A percentile compares a stretch with the other conserved stretches of the same genome.
Conservation (phyloP, 2,113 vertebrate species). For the Oenanthe oenanthe region DNA sequence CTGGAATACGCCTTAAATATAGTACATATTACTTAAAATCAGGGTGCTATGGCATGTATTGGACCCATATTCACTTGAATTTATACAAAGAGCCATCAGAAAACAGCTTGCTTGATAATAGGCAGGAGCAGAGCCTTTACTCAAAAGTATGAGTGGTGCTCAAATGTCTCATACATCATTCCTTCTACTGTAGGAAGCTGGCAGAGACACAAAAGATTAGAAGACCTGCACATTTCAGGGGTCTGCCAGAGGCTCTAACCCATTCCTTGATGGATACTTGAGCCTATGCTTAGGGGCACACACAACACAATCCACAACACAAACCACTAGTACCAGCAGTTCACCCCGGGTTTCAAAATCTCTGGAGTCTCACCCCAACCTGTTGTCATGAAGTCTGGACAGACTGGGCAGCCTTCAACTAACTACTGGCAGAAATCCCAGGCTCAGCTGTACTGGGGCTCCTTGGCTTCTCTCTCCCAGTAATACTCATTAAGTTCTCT, state of each 20-base stretch:
- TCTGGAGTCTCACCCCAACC: not conserved
- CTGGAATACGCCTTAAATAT: not conserved
- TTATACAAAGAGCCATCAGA: not conserved
- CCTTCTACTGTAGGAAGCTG: not conserved
- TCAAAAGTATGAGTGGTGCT: not conserved
- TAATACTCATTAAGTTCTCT: conserved; percentile 4
- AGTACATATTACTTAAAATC: not conserved
- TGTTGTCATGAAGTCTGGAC: not conserved
- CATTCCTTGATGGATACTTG: not conserved
- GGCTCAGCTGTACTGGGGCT: not conserved
- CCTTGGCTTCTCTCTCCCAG: not conserved
- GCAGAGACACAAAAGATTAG: not conserved
- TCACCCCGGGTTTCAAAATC: not conserved
- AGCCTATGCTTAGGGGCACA: not conserved
- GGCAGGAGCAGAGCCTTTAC: not conserved
- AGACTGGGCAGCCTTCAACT: not conserved
- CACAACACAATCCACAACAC: not conserved
- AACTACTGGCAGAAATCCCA: conserved; percentile 28
- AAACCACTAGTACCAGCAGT: not conserved
- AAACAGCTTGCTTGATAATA: not conserved
- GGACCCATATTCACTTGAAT: not conserved
- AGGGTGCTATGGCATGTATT: not conserved
- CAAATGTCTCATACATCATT: not conserved
- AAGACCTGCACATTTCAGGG: not conserved
- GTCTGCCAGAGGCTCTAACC: not conserved